Percentiles rank a stretch among this genome's conserved stretches.
These are phyloP conservation scores for Chirona hameri DNA, from an alignment of 2,888 invertebrate species.

Conservation along the genomic window DNA sequence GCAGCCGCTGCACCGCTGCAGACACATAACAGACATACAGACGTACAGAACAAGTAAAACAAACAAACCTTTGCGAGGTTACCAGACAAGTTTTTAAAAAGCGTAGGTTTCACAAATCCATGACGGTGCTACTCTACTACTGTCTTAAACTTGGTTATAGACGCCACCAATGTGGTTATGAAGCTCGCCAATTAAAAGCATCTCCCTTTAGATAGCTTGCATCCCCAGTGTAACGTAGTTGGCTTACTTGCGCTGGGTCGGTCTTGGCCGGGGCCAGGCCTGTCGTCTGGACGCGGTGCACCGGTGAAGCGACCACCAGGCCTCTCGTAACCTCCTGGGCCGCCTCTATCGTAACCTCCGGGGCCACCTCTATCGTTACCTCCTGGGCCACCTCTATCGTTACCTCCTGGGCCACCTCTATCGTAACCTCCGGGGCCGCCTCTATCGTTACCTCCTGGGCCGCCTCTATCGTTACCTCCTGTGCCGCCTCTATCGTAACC, in stretches of 20 bases:
- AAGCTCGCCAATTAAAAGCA: too few species aligned
- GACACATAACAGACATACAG: background rate
- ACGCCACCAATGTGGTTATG: too few species aligned
- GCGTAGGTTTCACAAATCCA: too few species aligned
- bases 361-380: slow-evolving; percentile 27
- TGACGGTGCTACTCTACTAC: too few species aligned
- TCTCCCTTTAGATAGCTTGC: too few species aligned
- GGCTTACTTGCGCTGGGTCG: background rate
- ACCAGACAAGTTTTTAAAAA: too few species aligned
- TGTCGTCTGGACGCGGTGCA: background rate
- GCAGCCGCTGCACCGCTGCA: background rate
- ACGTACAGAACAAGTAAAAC: background rate
- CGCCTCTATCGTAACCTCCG: background rate
- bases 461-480: background rate
- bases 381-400: background rate
- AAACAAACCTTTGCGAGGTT: background rate
- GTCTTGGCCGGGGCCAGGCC: background rate
- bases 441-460: background rate
- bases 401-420: background rate
- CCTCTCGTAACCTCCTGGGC: slow-evolving; percentile 6
- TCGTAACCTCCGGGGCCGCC: background rate
- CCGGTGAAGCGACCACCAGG: background rate
- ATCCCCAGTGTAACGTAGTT: too few species aligned
- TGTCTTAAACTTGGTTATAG: too few species aligned
- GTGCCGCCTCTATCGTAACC: background rate